Conservation (phyloP, 2,888 invertebrate species). For the Abscondita cerata region DNA sequence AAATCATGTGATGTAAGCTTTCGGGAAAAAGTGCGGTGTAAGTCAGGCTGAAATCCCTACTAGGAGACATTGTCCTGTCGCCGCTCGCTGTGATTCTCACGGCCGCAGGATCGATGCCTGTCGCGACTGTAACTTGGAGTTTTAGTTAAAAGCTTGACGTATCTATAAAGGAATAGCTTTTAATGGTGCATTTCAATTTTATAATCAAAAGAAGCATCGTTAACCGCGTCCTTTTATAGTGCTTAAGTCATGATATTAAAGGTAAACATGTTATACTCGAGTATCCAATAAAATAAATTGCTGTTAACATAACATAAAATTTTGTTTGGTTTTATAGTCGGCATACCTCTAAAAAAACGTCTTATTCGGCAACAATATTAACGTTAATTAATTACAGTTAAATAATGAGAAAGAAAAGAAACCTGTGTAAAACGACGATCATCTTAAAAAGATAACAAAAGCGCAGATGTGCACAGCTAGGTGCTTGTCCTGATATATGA, state of each 20-base stretch:
- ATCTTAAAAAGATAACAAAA: conserved; percentile 32
- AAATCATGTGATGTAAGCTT: conserved; percentile 3
- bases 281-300: conserved; percentile 46
- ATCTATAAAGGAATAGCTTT: conserved; percentile 32
- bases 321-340: not conserved
- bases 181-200: conserved; percentile 44
- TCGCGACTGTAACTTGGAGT: conserved; percentile 36
- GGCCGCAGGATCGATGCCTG: conserved; percentile 52
- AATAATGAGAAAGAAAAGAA: conserved; percentile 3
- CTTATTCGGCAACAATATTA: not conserved
- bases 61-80: conserved; percentile 50
- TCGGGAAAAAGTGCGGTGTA: conserved; percentile 28
- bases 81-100: conserved; percentile 49
- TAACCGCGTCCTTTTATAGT: conserved; percentile 43
- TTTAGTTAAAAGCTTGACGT: conserved; percentile 27
- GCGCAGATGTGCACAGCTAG: conserved; percentile 31
- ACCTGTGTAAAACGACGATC: conserved; percentile 25
- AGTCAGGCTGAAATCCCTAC: conserved; percentile 44
- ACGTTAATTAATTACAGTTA: not conserved
- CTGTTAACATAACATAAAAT: conserved; percentile 38
- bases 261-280: conserved; percentile 43
- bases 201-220: conserved; percentile 41
- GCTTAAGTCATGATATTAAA: conserved; percentile 40
- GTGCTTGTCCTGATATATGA: conserved; percentile 35
- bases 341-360: conserved; percentile 9